Conservation (phyloP, 2,113 vertebrate genomes). For the Telmatochromis sp. region DNA sequence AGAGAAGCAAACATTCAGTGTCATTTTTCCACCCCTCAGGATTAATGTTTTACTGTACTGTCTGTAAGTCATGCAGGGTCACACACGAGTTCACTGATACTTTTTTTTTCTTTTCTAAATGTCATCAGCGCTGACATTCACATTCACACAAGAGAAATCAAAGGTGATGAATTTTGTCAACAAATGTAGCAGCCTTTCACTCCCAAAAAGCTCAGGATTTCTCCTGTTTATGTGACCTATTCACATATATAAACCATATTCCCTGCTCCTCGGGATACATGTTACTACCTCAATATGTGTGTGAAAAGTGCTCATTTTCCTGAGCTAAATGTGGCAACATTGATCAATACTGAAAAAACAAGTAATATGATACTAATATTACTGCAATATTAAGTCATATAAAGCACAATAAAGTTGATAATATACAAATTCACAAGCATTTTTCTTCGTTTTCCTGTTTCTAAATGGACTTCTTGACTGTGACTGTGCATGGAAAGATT, state of each 20-base stretch:
- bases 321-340: not conserved
- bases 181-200: not conserved
- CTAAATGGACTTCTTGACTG: not conserved
- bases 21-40: not conserved
- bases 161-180: not conserved
- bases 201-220: not conserved
- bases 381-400: not conserved
- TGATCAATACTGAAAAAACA: not conserved
- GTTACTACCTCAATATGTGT: not conserved
- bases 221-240: not conserved
- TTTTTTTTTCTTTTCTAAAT: not conserved
- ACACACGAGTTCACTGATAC: not conserved
- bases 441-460: fast-evolving
- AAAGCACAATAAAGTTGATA: not conserved
- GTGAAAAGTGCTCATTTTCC: not conserved
- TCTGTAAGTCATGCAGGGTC: not conserved
- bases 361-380: not conserved
- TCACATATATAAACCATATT: not conserved
- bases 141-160: no score
- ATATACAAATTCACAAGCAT: not conserved
- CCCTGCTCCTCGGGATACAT: fast-evolving
- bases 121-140: not conserved
- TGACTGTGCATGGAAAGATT: not conserved
- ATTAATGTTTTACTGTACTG: not conserved
- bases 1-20: not conserved